Percentiles rank a stretch among this genome's conserved stretches.
These are phyloP conservation scores for Anthoscopus minutus DNA, from an alignment of 2,113 vertebrate genomes.

Conservation along the genomic window DNA sequence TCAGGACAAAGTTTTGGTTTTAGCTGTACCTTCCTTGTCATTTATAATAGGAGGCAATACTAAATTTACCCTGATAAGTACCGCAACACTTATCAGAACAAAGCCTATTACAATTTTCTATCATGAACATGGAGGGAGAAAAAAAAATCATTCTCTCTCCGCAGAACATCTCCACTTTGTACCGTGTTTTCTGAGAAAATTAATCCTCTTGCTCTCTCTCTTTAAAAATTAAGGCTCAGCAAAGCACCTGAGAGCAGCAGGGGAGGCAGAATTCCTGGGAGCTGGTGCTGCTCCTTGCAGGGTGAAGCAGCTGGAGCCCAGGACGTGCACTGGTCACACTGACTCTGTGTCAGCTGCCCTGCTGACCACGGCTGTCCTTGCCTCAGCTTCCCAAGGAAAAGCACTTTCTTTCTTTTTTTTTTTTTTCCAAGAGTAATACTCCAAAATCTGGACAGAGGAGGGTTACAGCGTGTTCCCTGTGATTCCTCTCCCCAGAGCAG, in stretches of 20 bases:
- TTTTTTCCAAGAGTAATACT: not conserved
- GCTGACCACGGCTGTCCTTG: not conserved
- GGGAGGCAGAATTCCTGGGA: not conserved
- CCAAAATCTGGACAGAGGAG: not conserved
- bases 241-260: not conserved
- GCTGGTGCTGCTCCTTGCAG: not conserved
- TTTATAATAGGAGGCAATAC: not conserved
- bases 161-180: not conserved
- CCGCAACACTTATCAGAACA: not conserved
- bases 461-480: not conserved
- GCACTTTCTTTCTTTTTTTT: not conserved
- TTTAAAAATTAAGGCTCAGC: not conserved
- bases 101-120: not conserved
- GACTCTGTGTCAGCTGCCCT: not conserved
- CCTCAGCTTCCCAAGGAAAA: not conserved
- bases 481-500: not conserved
- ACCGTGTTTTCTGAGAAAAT: not conserved
- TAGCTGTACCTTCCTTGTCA: not conserved
- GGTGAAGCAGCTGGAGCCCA: not conserved
- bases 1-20: not conserved
- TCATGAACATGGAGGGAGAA: not conserved
- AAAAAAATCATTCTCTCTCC: not conserved
- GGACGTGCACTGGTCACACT: fast-evolving
- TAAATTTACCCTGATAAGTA: not conserved
- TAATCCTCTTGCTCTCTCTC: not conserved